Evolutionary conservation across 2,797 vertebrate species (phyloP).

Genomic region (Enteromius afrohamiltoni): DNA sequence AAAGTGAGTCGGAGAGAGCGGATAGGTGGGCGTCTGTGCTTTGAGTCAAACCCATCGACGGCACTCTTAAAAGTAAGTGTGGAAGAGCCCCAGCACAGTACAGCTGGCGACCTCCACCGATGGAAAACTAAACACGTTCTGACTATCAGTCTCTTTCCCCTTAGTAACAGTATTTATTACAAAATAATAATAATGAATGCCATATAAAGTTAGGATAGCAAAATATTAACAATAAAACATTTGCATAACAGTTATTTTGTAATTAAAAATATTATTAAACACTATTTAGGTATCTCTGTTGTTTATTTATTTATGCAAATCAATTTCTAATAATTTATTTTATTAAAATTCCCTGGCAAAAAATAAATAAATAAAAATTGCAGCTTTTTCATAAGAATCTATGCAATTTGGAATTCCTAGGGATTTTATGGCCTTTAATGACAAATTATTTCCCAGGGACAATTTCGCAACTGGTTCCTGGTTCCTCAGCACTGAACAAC

Average conservation of each 20-base stretch:
- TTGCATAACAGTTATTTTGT: background rate
- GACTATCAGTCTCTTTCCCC: background rate
- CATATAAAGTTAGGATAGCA: background rate
- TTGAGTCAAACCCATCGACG: slow-evolving; percentile 60
- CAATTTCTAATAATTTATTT: too few relatives aligned
- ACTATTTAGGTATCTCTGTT: background rate
- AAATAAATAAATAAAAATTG: background rate
- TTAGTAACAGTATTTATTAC: too few relatives aligned
- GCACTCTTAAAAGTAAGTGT: slow-evolving; percentile 53
- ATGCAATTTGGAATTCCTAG: background rate
- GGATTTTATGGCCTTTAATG: background rate
- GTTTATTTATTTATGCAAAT: background rate
- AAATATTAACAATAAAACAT: background rate
- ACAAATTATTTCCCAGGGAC: background rate
- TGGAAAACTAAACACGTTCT: slow-evolving; percentile 53
- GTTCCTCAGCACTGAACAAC: background rate
- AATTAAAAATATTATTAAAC: background rate
- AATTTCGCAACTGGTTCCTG: background rate
- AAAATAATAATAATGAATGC: background rate
- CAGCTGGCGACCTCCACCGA: slow-evolving; percentile 79
- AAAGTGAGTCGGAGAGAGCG: slow-evolving; percentile 67
- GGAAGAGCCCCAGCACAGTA: slow-evolving; percentile 51
- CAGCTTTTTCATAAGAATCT: background rate
- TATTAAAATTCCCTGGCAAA: background rate
- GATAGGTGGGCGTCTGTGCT: slow-evolving; percentile 62